Base-by-base conservation (phyloP, 1,140 invertebrate species). In the Drosophila pectinifera region DNA sequence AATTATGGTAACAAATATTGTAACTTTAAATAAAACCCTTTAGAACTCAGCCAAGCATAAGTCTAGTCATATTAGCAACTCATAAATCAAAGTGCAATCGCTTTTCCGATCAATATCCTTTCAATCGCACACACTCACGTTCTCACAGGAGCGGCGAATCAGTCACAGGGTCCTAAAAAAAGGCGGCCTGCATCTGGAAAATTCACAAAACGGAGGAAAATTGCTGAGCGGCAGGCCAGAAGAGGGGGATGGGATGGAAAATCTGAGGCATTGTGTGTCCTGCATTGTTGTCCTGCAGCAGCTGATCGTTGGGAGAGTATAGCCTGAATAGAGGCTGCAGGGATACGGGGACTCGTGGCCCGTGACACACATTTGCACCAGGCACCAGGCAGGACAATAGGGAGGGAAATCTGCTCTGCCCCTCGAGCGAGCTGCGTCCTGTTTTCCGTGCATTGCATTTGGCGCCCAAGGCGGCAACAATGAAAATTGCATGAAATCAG, bases 401-500 rank as follows among this genome's bases (percentile, higher is more conserved):
- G 59, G 56, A 63, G 54, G 56, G 59, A 56, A 57, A 74, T 69
- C 53, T 61, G 48, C 42, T 54, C 41, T 54, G 48, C 49, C 48
- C 72, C 26, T 18, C 14, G 31, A 48, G 67, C 67, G 36, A 38
- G 13, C 36, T 14, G 31, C 31, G 49, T 53, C 49, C 49, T 53
- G 55, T 61, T 76, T 68, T 20, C 45, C 59, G 16, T 65, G 24
- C 73, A 53, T 38, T 20, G 73, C 64, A 79, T 79, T 86, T 86
- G 83, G 82, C 82, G 82, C 82, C 70, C 58, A 82, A 86, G 46
- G 55, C 63, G 64, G 80, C 42, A 65, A 78, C 75, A 88, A 79
- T 68, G 48, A 64, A 85, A 86, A 82, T 76, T 86, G 82, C 79
- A 86, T 88, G 61, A 78, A 72, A 78, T 83, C 79, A 75, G 83